Base-by-base conservation (phyloP, 2,797 vertebrate species). In the Danio albolineatus region DNA sequence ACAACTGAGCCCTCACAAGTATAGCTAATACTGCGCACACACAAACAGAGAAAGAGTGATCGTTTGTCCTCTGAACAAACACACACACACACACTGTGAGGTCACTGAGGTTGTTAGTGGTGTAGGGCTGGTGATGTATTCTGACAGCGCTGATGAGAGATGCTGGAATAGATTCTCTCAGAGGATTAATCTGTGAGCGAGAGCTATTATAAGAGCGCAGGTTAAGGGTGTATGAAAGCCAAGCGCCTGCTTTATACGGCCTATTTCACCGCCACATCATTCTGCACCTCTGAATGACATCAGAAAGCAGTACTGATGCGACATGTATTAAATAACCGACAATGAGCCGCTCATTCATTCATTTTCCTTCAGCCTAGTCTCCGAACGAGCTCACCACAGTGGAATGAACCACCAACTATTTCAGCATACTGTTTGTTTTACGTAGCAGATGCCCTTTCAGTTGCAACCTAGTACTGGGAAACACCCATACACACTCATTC, bases 101-200 rank as follows among this genome's bases (percentile, higher is more conserved):
- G 46, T 73, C 67, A 66, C 36, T 36, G 38, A 17, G 53, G 21
- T 39, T 48, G 51, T 36, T 57, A 56, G 16, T 75, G 62, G 65
- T 51, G 21, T 16, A n/a, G 41, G 10, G 41, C 28, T 17, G 53
- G 51, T 69, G 17, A 71, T 76, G 53, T 72, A 19, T 56, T 64
- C 74, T 61, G 49, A 60, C 56, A 67, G 60, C 1, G 7, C 38
- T 59, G 60, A 71, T 76, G 62, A 65, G 74, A 65, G 41, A 70
- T 46, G 19, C 46, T 41, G 43, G 60, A 80, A 74, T 21, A 75
- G 59, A 38, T 44, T 81, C 65, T 70, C 73, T 61, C 76, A 0
- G 39, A 49, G 64, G 76, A 69, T 4, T n/a, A 56, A 57, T 57
- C 62, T 76, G 60, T 65, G 64, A 78, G 16, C 39, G 16, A 19